Base-by-base conservation (phyloP, 2,888 invertebrate genomes). In the Linnaemya tessellans region DNA sequence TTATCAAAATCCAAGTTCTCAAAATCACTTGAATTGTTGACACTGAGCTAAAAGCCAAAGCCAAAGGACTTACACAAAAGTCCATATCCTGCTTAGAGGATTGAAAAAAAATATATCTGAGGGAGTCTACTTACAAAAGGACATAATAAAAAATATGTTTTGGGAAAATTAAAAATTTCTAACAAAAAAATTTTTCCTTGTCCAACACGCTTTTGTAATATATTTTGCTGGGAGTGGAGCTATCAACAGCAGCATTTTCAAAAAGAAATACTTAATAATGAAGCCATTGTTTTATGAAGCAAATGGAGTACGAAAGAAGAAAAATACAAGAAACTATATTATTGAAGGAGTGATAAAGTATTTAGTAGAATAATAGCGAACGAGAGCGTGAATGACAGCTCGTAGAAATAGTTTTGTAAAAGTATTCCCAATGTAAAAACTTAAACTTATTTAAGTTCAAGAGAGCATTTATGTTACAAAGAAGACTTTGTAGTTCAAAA, bases 251-350 rank as follows among this genome's bases (percentile, higher is more conserved):
- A 80, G 64, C 10, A 51, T 2, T 18, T 73, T 65, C 1, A n/a
- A 30, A n/a, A 58, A 30, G 13, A 56, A 51, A 41, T 20, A 35
- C 67, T 67, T 54, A 38, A 65, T 58, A 67, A 68, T 62, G n/a
- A 83, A 67, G 62, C 60, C 46, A 83, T 78, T 78, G 78, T 83
- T 83, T 65, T 60, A 9, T 20, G 20, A 3, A 56, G 51, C 35
- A 35, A 68, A 43, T 9, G 18, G 18, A n/a, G 11, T 15, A n/a
- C 20, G 22, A 20, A 43, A 35, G 49, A 30, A 30, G 41, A 51
- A 68, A 11, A 38, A 18, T 18, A 20, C 18, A 49, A 13, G 30
- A n/a, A 25, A n/a, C n/a, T n/a, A n/a, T n/a, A n/a, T n/a, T 56
- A 1, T 18, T 3, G 0, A 13, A 56, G 25, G 18, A 38, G 18